These are phyloP conservation scores for Archaeoteleia sp. DNA, from an alignment of 2,888 invertebrate genomes.

Conservation along the genomic window DNA sequence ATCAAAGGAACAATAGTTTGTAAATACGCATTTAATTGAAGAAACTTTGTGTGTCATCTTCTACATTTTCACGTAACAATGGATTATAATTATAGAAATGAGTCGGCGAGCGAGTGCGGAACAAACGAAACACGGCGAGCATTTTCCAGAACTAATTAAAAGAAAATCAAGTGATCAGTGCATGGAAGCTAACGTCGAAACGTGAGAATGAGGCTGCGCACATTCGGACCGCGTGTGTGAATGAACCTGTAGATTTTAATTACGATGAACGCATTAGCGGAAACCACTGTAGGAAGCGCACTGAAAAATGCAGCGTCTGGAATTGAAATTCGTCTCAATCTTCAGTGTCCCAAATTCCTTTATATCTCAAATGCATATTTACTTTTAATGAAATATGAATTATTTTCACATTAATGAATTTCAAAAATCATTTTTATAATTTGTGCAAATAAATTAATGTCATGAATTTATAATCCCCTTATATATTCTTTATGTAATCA, in stretches of 20 bases:
- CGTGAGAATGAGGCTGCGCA: slow-evolving; percentile 71
- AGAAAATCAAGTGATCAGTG: slow-evolving; percentile 56
- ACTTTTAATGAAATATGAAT: no score
- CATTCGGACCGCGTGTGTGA: slow-evolving; percentile 54
- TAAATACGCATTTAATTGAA: slow-evolving; percentile 45
- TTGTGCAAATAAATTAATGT: no score
- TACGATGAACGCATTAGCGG: slow-evolving; percentile 50
- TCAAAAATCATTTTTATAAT: no score
- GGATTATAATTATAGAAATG: slow-evolving; percentile 52
- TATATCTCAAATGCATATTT: no score
- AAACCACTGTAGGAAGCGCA: slow-evolving; percentile 28
- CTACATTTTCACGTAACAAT: slow-evolving; percentile 49
- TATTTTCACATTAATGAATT: no score
- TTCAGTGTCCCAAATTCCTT: no score
- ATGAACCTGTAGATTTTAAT: slow-evolving; percentile 58
- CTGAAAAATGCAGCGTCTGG: slow-evolving; percentile 14
- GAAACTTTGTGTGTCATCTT: slow-evolving; percentile 45
- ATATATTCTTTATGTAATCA: no score
- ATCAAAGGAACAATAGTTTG: no score
- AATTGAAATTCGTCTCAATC: no score
- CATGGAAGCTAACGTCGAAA: slow-evolving; percentile 53
- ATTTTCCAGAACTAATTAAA: slow-evolving; percentile 61
- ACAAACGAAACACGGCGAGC: slow-evolving; percentile 52
- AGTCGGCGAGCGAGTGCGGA: slow-evolving; percentile 44
- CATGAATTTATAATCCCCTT: no score